Percentiles rank a stretch among this genome's conserved stretches.
Evolutionary conservation across 2,888 invertebrate genomes (phyloP).

Genomic region (Drosophila putrida): DNA sequence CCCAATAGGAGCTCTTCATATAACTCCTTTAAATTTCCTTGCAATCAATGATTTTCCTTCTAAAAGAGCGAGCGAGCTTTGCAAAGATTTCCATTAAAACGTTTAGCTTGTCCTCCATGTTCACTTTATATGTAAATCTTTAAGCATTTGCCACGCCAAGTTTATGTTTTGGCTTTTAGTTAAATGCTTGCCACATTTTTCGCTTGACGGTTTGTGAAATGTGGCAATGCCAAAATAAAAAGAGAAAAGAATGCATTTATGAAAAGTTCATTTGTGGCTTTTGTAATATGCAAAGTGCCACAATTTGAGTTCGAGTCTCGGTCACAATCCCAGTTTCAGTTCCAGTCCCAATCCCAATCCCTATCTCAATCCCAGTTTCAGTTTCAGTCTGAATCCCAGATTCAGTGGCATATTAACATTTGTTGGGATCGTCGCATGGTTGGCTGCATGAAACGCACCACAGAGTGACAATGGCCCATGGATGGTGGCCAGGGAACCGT

Average conservation of each 20-base stretch:
- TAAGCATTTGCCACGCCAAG: constrained; percentile 3
- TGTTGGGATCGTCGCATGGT: constrained; percentile 62
- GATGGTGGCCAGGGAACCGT: constrained; percentile 62
- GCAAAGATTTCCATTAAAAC: background rate
- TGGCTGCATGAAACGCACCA: constrained; percentile 70
- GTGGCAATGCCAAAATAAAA: constrained; percentile 21
- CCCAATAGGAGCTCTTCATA: too few relatives aligned
- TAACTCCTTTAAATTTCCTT: background rate
- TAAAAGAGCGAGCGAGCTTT: background rate
- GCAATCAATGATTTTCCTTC: background rate
- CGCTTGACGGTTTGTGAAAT: constrained; percentile 38
- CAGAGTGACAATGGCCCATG: constrained; percentile 66
- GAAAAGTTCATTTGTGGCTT: constrained; percentile 34
- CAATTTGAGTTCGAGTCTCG: constrained; percentile 4
- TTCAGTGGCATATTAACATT: constrained; percentile 54
- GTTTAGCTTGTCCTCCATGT: background rate
- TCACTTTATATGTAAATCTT: constrained; percentile 17
- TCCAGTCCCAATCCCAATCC: constrained; percentile 13
- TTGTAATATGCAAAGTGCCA: constrained; percentile 51
- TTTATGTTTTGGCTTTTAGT: constrained; percentile 2
- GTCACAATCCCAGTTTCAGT: constrained; percentile 10
- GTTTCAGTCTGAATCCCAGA: constrained; percentile 34
- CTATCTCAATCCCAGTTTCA: constrained; percentile 18
- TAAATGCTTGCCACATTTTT: constrained; percentile 24
- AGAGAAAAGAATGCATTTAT: background rate